Conservation (phyloP, 2,888 invertebrate genomes). For the Heliconius sara region DNA sequence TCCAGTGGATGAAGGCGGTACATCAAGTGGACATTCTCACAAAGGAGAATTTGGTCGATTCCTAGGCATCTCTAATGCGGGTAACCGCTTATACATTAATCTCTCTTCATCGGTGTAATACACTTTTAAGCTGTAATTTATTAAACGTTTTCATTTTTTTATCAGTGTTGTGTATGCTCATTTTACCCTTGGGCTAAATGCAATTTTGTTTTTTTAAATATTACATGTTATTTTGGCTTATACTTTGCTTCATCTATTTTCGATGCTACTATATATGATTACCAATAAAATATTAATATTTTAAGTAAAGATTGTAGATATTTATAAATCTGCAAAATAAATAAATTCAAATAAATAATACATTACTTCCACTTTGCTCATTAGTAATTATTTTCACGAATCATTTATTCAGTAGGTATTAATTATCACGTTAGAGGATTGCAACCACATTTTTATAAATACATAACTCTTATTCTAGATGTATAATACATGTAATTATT, state of each 20-base stretch:
- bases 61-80: conserved; percentile 87
- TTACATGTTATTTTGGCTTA: conserved; percentile 40
- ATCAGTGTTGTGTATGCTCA: conserved; percentile 53
- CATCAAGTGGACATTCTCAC: conserved; percentile 74
- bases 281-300: background rate
- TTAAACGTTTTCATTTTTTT: conserved; percentile 42
- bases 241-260: conserved; percentile 38
- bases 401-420: background rate
- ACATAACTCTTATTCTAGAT: conserved; percentile 26
- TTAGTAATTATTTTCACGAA: background rate
- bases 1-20: conserved; percentile 82
- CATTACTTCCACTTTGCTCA: conserved; percentile 6
- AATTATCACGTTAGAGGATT: conserved; percentile 10
- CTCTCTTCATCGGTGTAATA: conserved; percentile 59
- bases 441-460: conserved; percentile 1
- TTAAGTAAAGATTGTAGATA: conserved; percentile 1
- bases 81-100: conserved; percentile 76
- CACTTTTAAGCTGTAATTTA: conserved; percentile 54
- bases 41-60: conserved; percentile 86
- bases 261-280: conserved; percentile 9
- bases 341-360: background rate
- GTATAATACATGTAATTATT: conserved; percentile 16
- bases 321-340: background rate
- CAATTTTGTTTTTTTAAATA: conserved; percentile 27
- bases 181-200: conserved; percentile 49